These are phyloP conservation scores for Cheilosia soror DNA, from an alignment of 2,888 invertebrate species.

Conservation along the genomic window DNA sequence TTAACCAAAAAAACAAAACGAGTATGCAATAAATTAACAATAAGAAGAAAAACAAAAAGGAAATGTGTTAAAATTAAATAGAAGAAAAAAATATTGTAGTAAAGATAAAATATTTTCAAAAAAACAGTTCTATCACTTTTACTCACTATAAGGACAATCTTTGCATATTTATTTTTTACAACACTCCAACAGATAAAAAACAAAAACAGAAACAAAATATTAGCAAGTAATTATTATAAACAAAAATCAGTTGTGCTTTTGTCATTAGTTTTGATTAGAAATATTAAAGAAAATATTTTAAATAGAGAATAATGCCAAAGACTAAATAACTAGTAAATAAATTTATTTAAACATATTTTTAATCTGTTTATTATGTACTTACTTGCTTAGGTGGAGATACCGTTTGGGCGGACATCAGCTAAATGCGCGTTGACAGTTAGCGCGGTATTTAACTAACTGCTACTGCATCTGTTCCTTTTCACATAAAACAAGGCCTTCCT, in stretches of 20 bases:
- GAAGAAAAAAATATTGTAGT: not conserved
- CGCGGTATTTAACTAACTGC: too few species aligned
- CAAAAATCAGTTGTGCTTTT: conserved; percentile 25
- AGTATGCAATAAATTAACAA: conserved; percentile 11
- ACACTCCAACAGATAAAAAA: conserved; percentile 11
- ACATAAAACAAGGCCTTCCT: too few species aligned
- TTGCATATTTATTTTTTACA: conserved; percentile 34
- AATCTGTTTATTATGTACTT: not conserved
- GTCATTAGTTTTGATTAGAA: conserved; percentile 13
- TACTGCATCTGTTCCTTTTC: too few species aligned
- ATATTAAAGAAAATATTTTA: conserved; percentile 20
- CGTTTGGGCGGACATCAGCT: too few species aligned
- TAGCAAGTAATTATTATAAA: conserved; percentile 2
- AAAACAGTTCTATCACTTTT: conserved; percentile 3
- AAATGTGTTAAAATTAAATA: conserved; percentile 10
- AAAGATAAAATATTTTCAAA: conserved; percentile 19
- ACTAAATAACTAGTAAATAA: conserved; percentile 34
- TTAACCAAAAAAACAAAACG: conserved; percentile 19
- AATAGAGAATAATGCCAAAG: conserved; percentile 46
- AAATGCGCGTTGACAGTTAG: too few species aligned
- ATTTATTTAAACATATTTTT: conserved; percentile 25
- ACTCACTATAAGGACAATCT: conserved; percentile 38
- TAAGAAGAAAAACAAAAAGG: not conserved
- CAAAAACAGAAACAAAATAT: not conserved
- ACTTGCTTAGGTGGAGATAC: too few species aligned